Evolutionary conservation across 2,797 vertebrate genomes (phyloP).

Genomic region (Melanitta fusca): DNA sequence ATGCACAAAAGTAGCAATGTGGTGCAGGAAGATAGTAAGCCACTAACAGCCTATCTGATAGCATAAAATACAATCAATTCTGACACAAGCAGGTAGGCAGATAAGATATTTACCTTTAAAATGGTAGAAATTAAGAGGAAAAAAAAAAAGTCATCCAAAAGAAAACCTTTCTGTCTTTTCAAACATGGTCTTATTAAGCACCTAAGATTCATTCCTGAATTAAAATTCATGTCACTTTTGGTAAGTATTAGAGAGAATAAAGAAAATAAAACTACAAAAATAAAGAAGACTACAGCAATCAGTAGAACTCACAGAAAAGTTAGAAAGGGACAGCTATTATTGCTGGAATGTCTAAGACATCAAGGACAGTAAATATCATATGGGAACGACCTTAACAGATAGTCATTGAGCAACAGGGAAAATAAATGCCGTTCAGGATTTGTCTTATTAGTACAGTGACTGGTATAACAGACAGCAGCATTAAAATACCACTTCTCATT

Average conservation of each 20-base stretch:
- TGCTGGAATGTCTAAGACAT: not conserved
- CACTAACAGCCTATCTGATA: constrained; percentile 2
- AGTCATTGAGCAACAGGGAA: not conserved
- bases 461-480: not conserved
- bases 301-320: not conserved
- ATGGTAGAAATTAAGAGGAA: not conserved
- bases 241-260: not conserved
- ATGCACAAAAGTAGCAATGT: not conserved
- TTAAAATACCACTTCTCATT: not conserved
- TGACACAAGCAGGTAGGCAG: not conserved
- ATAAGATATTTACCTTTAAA: constrained; percentile 26
- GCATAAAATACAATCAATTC: constrained; percentile 23
- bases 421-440: not conserved
- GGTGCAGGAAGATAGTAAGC: constrained; percentile 27
- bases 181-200: not conserved
- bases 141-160: not conserved
- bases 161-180: not conserved
- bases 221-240: not conserved
- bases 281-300: not conserved
- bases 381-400: not conserved
- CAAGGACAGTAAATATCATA: not conserved
- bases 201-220: not conserved
- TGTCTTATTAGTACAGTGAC: not conserved
- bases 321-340: not conserved
- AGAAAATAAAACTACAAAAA: not conserved